Evolutionary conservation across 2,113 vertebrate species (phyloP).

Genomic region (Callocephalon fimbriatum): DNA sequence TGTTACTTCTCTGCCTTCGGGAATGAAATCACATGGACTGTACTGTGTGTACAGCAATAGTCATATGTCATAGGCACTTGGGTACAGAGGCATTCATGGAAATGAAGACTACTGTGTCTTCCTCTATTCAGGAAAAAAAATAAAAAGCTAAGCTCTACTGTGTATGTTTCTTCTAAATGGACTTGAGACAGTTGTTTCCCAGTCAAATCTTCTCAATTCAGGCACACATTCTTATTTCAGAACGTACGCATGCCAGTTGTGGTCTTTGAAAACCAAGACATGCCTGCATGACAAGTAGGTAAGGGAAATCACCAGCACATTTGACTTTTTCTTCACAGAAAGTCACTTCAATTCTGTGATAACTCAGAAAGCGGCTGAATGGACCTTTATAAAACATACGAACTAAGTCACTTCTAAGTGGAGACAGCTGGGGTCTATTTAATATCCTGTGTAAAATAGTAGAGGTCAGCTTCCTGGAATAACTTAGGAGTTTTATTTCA

Average conservation of each 20-base stretch:
- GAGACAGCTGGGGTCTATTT: conserved; percentile 61
- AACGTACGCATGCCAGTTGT: background rate
- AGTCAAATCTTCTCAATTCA: background rate
- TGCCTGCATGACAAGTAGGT: background rate
- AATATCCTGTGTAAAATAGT: conserved; percentile 60
- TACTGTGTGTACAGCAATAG: fast-evolving
- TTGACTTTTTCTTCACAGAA: background rate
- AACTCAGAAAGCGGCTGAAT: background rate
- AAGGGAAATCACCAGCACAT: background rate
- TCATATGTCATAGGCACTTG: background rate
- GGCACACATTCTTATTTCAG: background rate
- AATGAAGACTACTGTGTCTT: background rate
- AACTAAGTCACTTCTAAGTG: conserved; percentile 56
- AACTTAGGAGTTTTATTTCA: conserved; percentile 45
- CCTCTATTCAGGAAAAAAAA: background rate
- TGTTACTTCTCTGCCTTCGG: background rate
- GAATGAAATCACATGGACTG: background rate
- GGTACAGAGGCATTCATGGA: background rate
- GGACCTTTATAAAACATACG: conserved; percentile 16
- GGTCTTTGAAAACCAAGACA: background rate
- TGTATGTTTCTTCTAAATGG: background rate
- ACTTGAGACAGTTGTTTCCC: background rate
- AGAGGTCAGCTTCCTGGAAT: conserved; percentile 61
- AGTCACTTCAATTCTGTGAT: background rate
- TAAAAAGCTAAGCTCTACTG: background rate